phyloP scores from a whole-genome alignment of 2,113 vertebrate genomes.

The Brienomyrus brachyistius region DNA sequence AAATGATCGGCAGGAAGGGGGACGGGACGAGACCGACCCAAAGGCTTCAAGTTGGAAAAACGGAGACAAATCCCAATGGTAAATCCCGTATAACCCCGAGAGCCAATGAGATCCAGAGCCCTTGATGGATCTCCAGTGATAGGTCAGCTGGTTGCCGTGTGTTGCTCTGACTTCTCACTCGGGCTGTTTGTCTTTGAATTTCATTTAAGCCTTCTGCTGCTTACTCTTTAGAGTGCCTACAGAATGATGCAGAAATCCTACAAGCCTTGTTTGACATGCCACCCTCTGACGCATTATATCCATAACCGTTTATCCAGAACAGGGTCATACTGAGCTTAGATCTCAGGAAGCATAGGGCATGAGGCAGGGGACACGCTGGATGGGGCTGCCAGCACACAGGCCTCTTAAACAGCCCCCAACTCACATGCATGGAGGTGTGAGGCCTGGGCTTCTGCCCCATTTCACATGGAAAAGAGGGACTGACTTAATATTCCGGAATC shows the following conservation, averaged over 20 bases:
- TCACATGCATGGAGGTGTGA: background rate
- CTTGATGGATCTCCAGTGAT: background rate
- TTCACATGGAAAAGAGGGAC: slow-evolving; percentile 3
- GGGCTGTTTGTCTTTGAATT: background rate
- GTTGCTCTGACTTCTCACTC: background rate
- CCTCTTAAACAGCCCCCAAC: background rate
- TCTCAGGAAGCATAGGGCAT: background rate
- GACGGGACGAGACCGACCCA: background rate
- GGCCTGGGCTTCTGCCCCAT: background rate
- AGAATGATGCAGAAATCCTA: background rate
- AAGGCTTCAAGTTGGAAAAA: background rate
- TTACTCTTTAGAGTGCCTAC: background rate
- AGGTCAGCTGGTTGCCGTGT: background rate
- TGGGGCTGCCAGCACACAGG: background rate
- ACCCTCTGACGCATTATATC: background rate
- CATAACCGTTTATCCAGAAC: background rate
- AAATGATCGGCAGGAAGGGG: background rate
- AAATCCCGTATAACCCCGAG: background rate
- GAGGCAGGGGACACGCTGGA: background rate
- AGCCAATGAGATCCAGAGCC: background rate
- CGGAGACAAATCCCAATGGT: background rate
- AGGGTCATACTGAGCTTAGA: background rate
- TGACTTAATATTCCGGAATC: background rate
- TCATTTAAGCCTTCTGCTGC: background rate
- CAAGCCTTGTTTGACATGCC: background rate